A percentile compares a stretch with the other conserved stretches of the same genome.
Conservation (phyloP, 2,888 invertebrate species). For the Horisme vitalbata region DNA sequence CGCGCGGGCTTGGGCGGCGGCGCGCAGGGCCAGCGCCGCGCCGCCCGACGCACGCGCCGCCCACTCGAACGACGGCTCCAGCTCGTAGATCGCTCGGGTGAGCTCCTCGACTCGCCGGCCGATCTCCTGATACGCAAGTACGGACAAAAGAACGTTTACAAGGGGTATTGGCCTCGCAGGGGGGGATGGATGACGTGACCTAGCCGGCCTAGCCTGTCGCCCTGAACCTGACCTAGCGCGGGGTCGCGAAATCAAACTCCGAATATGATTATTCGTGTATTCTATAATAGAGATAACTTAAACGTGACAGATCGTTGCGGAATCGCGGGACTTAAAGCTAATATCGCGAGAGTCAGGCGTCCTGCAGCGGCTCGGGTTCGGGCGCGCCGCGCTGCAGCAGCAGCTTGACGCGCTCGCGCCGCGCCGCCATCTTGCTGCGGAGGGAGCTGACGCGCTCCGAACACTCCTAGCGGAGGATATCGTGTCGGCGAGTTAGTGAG, state of each 20-base stretch:
- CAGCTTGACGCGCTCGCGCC: slow-evolving; percentile 93
- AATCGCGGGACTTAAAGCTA: slow-evolving; percentile 60
- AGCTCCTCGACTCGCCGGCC: slow-evolving; percentile 88
- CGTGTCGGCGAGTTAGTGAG: slow-evolving; percentile 66
- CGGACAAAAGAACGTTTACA: slow-evolving; percentile 77
- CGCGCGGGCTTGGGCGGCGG: slow-evolving; percentile 71
- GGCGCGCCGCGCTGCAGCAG: slow-evolving; percentile 94
- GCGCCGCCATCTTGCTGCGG: slow-evolving; percentile 93
- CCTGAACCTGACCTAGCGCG: slow-evolving; percentile 1
- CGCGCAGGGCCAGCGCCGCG: slow-evolving; percentile 81
- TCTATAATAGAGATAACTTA: slow-evolving; percentile 55
- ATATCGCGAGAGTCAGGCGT: slow-evolving; percentile 80
- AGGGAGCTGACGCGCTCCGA: slow-evolving; percentile 93
- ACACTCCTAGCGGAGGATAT: slow-evolving; percentile 87
- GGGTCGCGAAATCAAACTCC: slow-evolving; percentile 69
- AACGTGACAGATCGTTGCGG: slow-evolving; percentile 60
- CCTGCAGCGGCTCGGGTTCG: slow-evolving; percentile 88
- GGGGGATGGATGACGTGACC: slow-evolving; percentile 35
- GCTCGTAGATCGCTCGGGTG: slow-evolving; percentile 86
- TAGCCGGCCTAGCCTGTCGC: too few species aligned
- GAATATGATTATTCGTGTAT: slow-evolving; percentile 71
- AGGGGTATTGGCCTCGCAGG: slow-evolving; percentile 58
- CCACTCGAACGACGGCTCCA: slow-evolving; percentile 88
- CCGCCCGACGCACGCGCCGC: slow-evolving; percentile 84
- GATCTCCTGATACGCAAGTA: slow-evolving; percentile 87